A percentile compares a stretch with the other conserved stretches of the same genome.
phyloP scores from a whole-genome alignment of 2,113 vertebrate species.

The Sinocyclocheilus anshuiensis region DNA sequence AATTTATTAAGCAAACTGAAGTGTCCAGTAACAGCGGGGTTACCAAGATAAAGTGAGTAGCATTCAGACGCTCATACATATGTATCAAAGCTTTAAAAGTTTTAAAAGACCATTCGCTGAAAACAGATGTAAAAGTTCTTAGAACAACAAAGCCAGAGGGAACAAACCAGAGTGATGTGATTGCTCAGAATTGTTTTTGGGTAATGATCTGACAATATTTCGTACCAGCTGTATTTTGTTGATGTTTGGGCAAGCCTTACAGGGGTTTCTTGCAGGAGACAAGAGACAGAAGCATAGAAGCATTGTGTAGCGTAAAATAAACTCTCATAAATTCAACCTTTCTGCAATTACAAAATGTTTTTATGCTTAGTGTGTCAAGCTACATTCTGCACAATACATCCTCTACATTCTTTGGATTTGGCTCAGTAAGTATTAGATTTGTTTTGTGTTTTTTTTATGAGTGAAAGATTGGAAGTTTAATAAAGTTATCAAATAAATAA shows the following conservation, averaged over 20 bases:
- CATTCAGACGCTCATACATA: background rate
- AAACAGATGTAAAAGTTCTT: conserved; percentile 1
- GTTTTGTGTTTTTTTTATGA: background rate
- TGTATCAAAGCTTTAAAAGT: background rate
- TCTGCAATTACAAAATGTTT: background rate
- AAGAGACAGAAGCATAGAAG: background rate
- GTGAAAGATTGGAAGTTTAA: background rate
- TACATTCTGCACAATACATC: background rate
- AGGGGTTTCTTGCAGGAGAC: background rate
- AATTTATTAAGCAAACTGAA: background rate
- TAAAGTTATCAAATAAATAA: background rate
- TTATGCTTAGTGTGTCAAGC: background rate
- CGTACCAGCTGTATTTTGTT: conserved; percentile 1
- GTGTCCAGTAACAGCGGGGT: background rate
- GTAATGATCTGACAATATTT: conserved; percentile 10
- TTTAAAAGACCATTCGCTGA: background rate
- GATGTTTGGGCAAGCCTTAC: conserved; percentile 5
- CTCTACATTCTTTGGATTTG: background rate
- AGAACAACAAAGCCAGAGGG: conserved; percentile 6
- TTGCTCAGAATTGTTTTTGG: background rate
- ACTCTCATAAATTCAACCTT: background rate
- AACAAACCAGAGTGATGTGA: background rate
- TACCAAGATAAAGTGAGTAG: background rate
- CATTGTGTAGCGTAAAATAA: background rate
- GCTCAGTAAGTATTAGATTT: background rate